Evolutionary conservation across 64 coral and sea anemone species (phyloP), one percentile per base, ranked within the genome.

Genomic region (Stichodactyla mertensii): DNA sequence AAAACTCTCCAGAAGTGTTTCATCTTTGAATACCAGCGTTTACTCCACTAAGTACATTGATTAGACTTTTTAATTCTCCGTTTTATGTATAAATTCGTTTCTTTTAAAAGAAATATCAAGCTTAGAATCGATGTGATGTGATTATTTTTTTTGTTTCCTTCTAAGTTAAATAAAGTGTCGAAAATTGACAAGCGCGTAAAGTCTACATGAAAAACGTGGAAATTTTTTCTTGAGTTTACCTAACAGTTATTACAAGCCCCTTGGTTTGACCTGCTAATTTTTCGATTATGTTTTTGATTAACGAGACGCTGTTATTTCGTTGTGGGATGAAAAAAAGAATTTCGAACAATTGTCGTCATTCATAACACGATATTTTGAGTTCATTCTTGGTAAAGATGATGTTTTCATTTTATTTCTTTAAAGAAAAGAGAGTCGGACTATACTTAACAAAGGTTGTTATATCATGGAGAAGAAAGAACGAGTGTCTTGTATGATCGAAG

Each of bases 1-100:
- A 52, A 81, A 81, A 20, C 51, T 53, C n/a, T 81, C 78, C 4
- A 81, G 52, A 81, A 81, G 78, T 81, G 53, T 81, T 81, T 81
- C 55, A 53, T 81, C 51, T 81, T 81, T 52, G 53, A 81, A 81
- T 20, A 81, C 19, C 52, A 81, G 15, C 53, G 54, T 81, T 81
- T 55, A 81, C 54, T 8, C 6, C 53, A 81, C 54, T 55, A 81
- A 81, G 78, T 81, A 55, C 45, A 81, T 4, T 19, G 54, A 12
- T 19, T 81, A 51, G 78, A 19, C 16, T 52, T 81, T 81, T 53
- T 6, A 81, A 12, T 52, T 23, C 27, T 53, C 52, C 5, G 51
- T 53, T 81, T 81, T 81, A 16, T 11, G 52, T 19, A 80, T 52
- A 53, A 54, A 80, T 81, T 54, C n/a, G 2, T 81, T 66, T 6